Conservation (phyloP, 2,888 invertebrate species). For the Erebia aethiops region DNA sequence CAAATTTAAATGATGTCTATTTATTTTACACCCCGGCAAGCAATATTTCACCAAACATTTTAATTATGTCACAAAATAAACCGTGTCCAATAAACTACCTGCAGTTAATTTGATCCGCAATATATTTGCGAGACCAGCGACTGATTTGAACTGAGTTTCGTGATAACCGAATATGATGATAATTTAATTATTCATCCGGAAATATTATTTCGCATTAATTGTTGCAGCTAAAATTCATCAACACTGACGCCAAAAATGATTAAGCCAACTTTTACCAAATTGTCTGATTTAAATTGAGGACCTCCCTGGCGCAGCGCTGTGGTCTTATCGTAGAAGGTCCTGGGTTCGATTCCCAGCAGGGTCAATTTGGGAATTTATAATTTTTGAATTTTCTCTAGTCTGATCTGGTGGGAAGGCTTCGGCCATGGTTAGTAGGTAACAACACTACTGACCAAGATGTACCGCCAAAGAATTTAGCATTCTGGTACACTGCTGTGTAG, state of each 20-base stretch:
- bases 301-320: too few species aligned
- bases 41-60: background rate
- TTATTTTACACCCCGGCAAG: background rate
- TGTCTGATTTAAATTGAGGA: background rate
- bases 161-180: background rate
- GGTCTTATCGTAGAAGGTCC: too few species aligned
- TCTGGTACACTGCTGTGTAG: too few species aligned
- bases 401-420: too few species aligned
- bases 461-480: too few species aligned
- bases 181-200: background rate
- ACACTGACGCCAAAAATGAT: background rate
- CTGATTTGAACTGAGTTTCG: slow-evolving; percentile 4
- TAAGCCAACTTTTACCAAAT: background rate
- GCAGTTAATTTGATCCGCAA: slow-evolving; percentile 7
- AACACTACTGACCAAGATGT: too few species aligned
- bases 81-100: background rate
- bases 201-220: slow-evolving; percentile 7
- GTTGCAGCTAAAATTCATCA: background rate
- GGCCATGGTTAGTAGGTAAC: too few species aligned
- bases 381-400: too few species aligned
- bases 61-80: slow-evolving; percentile 10
- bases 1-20: slow-evolving; percentile 2
- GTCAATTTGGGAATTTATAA: too few species aligned
- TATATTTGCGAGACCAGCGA: background rate
- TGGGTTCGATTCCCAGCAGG: too few species aligned